These are phyloP conservation scores for Temnopleurus reevesii DNA, from an alignment of 53 echinoderm and acorn worm genomes.

Conservation along the genomic window DNA sequence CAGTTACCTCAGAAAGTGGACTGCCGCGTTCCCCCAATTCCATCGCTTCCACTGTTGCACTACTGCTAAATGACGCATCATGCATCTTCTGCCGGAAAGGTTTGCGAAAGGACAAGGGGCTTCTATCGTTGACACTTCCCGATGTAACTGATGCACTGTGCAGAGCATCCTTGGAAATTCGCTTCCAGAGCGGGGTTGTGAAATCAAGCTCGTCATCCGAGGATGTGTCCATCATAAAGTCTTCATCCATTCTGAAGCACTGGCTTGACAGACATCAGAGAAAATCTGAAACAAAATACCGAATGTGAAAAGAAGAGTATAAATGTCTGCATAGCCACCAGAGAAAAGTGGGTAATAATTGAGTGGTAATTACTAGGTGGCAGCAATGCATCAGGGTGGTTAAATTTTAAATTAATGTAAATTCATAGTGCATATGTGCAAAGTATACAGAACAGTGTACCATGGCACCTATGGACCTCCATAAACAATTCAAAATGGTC, in stretches of 20 bases:
- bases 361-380: too few relatives aligned
- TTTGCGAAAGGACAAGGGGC: neutral
- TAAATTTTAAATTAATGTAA: too few relatives aligned
- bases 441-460: too few relatives aligned
- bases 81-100: neutral
- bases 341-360: too few relatives aligned
- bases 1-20: neutral
- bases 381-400: too few relatives aligned
- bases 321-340: too few relatives aligned
- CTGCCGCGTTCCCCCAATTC: neutral
- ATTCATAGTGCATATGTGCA: too few relatives aligned
- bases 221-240: slow-evolving; percentile 1
- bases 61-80: neutral
- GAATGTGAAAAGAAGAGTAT: too few relatives aligned
- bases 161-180: neutral
- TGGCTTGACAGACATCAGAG: neutral
- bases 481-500: too few relatives aligned
- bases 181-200: neutral
- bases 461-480: too few relatives aligned
- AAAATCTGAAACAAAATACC: neutral
- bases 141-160: neutral
- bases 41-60: neutral
- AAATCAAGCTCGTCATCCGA: slow-evolving; percentile 39
- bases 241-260: neutral
- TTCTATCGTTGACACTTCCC: neutral